Percentiles rank a stretch among this genome's conserved stretches.
Evolutionary conservation across 2,797 vertebrate genomes (phyloP).

Genomic region (Tachyglossus aculeatus): DNA sequence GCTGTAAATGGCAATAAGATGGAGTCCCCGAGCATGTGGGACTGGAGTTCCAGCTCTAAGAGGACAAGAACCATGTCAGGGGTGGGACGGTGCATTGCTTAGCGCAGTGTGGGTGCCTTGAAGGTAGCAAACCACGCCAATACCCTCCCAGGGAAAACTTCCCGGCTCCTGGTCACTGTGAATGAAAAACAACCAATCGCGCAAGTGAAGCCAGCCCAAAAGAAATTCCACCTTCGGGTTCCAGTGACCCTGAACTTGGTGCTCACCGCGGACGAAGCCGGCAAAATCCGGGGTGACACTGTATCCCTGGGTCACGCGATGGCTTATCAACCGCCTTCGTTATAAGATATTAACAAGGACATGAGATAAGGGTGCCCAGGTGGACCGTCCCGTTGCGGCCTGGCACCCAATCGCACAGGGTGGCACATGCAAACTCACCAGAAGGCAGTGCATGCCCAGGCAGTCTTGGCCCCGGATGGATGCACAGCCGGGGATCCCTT

Average conservation of each 20-base stretch:
- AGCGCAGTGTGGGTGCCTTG: not conserved
- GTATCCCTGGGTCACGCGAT: constrained; percentile 44
- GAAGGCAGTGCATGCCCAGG: not conserved
- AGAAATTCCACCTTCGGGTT: constrained; percentile 61
- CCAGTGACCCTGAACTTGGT: constrained; percentile 39
- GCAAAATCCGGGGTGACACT: constrained; percentile 31
- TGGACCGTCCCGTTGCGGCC: constrained; percentile 29
- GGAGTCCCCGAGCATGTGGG: too few relatives aligned
- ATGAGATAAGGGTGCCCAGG: constrained; percentile 28
- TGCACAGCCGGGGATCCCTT: not conserved
- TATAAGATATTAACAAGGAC: constrained; percentile 64
- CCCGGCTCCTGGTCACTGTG: constrained; percentile 14
- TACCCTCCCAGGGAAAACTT: not conserved
- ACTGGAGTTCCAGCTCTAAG: constrained; percentile 33
- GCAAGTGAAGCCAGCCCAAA: not conserved
- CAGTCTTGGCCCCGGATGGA: not conserved
- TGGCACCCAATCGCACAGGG: not conserved
- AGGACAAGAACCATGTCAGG: constrained; percentile 10
- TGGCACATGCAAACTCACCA: not conserved
- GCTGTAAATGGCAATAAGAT: too few relatives aligned
- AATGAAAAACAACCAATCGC: not conserved
- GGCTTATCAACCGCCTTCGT: constrained; percentile 40
- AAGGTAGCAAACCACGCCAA: constrained; percentile 4
- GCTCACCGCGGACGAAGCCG: constrained; percentile 21
- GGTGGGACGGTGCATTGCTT: not conserved